Evolutionary conservation across 2,888 invertebrate species (phyloP).

Genomic region (Nephrocerus scutellatus): DNA sequence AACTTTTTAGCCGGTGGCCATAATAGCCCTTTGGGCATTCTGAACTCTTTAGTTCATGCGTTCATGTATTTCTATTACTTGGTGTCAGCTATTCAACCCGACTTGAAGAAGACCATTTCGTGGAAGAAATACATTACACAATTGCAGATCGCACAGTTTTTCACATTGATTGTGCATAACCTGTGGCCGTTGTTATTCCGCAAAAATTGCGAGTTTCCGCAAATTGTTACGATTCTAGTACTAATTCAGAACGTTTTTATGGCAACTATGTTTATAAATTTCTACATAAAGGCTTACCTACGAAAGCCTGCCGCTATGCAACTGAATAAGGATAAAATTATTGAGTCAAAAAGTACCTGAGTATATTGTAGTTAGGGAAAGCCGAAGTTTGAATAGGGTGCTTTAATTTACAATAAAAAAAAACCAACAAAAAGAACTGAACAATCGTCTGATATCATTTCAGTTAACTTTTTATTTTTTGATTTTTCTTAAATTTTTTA

Average conservation of each 20-base stretch:
- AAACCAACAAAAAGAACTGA: no score
- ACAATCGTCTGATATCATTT: no score
- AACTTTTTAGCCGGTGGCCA: constrained; percentile 62
- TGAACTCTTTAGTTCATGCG: constrained; percentile 70
- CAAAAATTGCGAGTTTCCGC: constrained; percentile 55
- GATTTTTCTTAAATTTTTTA: no score
- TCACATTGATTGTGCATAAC: constrained; percentile 52
- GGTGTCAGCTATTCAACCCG: constrained; percentile 61
- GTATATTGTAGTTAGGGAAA: no score
- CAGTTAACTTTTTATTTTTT: no score
- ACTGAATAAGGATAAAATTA: no score
- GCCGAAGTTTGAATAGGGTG: no score
- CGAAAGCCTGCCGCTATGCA: no score
- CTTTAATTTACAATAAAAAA: no score
- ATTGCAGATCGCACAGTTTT: constrained; percentile 68
- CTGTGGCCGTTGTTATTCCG: constrained; percentile 46
- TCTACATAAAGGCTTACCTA: constrained; percentile 60
- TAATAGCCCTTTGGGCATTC: constrained; percentile 55
- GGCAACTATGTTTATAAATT: constrained; percentile 59
- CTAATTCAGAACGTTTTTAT: constrained; percentile 62
- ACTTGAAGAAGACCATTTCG: constrained; percentile 62
- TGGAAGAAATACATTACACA: constrained; percentile 81
- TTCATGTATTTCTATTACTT: constrained; percentile 81
- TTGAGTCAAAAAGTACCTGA: no score
- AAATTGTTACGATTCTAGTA: constrained; percentile 51